These are phyloP conservation scores for Siniperca chuatsi DNA, from an alignment of 2,113 vertebrate genomes.

Conservation along the genomic window DNA sequence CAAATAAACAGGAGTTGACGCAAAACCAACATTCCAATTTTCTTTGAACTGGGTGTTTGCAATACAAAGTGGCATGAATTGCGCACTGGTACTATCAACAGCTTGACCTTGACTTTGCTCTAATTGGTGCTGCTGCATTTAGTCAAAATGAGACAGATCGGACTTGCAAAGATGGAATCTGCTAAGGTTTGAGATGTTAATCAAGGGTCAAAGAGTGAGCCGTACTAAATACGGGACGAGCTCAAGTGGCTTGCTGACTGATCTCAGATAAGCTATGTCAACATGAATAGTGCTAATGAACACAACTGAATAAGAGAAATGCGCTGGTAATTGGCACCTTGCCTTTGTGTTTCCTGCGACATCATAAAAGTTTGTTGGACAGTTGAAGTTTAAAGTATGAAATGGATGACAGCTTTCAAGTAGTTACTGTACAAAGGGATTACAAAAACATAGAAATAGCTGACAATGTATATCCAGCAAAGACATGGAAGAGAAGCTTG, in stretches of 20 bases:
- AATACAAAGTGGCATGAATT: neutral
- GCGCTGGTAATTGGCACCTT: constrained; percentile 38
- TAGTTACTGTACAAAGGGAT: constrained; percentile 8
- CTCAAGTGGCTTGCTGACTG: neutral
- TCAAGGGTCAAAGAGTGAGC: constrained; percentile 31
- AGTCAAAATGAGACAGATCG: constrained; percentile 12
- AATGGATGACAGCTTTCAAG: constrained; percentile 4
- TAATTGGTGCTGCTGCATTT: constrained; percentile 37
- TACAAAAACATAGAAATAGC: constrained; percentile 17
- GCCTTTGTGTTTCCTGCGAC: constrained; percentile 15
- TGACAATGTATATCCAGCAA: neutral
- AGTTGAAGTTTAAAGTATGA: constrained; percentile 11
- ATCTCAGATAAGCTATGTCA: constrained; percentile 50
- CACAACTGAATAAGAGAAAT: constrained; percentile 12
- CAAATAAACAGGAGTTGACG: constrained; percentile 5
- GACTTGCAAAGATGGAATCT: constrained; percentile 11
- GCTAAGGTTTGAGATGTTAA: constrained; percentile 25
- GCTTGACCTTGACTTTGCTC: constrained; percentile 8
- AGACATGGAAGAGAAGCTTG: neutral
- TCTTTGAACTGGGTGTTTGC: constrained; percentile 10
- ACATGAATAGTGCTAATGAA: constrained; percentile 50
- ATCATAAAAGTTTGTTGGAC: constrained; percentile 1
- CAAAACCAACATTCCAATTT: constrained; percentile 27
- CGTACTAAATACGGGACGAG: constrained; percentile 38
- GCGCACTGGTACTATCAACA: neutral